Conservation (phyloP, 2,797 vertebrate species). For the Eurystomus glaucurus region DNA sequence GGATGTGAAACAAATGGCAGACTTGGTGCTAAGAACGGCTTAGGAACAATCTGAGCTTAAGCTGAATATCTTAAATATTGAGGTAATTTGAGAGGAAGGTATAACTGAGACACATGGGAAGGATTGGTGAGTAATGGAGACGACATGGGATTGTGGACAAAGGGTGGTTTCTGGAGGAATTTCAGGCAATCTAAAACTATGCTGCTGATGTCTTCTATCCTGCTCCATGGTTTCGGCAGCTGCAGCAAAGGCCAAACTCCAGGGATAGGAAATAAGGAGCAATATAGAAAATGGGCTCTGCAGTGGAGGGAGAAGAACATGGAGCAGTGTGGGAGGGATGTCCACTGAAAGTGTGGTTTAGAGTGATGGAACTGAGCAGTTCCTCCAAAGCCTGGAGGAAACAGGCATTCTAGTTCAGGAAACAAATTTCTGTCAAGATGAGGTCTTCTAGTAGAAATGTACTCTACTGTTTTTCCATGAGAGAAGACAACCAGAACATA, state of each 20-base stretch:
- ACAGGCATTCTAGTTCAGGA: neutral
- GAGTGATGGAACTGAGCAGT: neutral
- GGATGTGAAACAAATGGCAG: slow-evolving; percentile 27
- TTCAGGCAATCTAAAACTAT: neutral
- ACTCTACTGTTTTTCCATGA: neutral
- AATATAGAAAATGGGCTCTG: accelerated
- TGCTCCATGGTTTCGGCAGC: neutral
- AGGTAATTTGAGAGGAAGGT: neutral
- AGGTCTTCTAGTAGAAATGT: neutral
- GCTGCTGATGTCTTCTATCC: neutral
- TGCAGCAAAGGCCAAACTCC: neutral
- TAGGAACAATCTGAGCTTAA: neutral
- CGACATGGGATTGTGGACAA: neutral
- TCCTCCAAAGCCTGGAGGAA: neutral
- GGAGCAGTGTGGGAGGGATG: neutral
- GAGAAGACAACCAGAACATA: neutral
- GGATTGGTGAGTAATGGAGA: neutral
- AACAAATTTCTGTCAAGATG: neutral
- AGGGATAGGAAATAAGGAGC: neutral
- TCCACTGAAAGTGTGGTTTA: accelerated
- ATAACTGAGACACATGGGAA: neutral
- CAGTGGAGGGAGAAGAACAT: accelerated
- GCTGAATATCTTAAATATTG: neutral
- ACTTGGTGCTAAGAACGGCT: neutral
- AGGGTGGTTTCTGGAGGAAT: neutral